A percentile compares a stretch with the other conserved stretches of the same genome.
Evolutionary conservation across 1,140 invertebrate species (phyloP).

Genomic region (Lepidurus couesii): DNA sequence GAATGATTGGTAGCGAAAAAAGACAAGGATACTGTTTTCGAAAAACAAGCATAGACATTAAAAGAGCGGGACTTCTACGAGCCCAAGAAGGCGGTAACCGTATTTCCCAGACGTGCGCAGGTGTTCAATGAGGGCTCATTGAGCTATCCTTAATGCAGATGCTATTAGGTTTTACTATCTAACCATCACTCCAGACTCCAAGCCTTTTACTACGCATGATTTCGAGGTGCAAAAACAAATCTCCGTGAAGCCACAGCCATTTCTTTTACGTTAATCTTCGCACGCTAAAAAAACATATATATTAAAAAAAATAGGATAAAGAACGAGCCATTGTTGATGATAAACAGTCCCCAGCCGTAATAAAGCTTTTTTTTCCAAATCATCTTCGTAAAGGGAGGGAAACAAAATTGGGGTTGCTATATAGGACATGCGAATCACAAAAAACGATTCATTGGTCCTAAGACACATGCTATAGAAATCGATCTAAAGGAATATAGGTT

Average conservation of each 20-base stretch:
- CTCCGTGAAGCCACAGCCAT: not conserved
- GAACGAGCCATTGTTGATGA: too few relatives aligned
- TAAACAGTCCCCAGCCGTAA: too few relatives aligned
- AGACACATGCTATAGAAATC: too few relatives aligned
- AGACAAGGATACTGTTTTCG: not conserved
- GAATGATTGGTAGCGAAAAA: conserved; percentile 12
- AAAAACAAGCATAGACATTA: not conserved
- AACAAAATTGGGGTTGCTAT: too few relatives aligned
- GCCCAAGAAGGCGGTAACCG: conserved; percentile 17
- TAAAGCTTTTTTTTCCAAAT: too few relatives aligned
- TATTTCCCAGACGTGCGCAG: conserved; percentile 10
- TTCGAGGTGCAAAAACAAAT: not conserved
- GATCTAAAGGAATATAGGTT: too few relatives aligned
- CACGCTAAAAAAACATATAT: not conserved
- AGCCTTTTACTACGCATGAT: not conserved
- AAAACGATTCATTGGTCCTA: too few relatives aligned
- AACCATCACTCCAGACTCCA: not conserved
- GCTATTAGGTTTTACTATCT: conserved; percentile 16
- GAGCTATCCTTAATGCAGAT: conserved; percentile 10
- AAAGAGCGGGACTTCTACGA: conserved; percentile 21
- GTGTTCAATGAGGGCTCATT: conserved; percentile 10
- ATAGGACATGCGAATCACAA: too few relatives aligned
- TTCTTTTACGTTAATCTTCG: not conserved
- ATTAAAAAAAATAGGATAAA: not conserved
- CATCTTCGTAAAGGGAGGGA: too few relatives aligned